A percentile compares a stretch with the other conserved stretches of the same genome.
Conservation (phyloP, 2,888 invertebrate species). For the Tachina lurida region DNA sequence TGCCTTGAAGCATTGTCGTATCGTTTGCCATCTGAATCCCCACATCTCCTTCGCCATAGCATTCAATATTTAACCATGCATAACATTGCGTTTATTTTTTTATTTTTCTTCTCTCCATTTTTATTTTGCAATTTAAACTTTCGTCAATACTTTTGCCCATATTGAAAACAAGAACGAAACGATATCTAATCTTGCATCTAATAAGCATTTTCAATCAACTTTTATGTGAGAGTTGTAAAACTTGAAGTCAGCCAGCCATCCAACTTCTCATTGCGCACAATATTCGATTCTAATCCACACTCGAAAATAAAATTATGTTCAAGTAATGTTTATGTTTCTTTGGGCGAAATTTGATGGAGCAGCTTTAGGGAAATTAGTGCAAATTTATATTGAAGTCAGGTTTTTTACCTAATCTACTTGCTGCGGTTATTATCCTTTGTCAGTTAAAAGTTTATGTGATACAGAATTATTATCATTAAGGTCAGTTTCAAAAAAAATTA, state of each 20-base stretch:
- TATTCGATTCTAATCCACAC: constrained; percentile 1
- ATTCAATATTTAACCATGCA: constrained; percentile 63
- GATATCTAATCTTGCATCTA: constrained; percentile 82
- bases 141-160: constrained; percentile 49
- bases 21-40: constrained; percentile 45
- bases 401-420: background rate
- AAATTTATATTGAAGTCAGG: background rate
- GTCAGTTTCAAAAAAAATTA: too few species aligned
- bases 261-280: background rate
- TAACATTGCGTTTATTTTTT: constrained; percentile 57
- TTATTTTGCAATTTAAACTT: constrained; percentile 47
- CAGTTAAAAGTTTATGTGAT: too few species aligned
- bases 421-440: too few species aligned
- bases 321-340: background rate
- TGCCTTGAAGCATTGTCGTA: background rate
- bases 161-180: constrained; percentile 66
- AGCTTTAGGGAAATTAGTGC: background rate
- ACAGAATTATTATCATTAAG: too few species aligned
- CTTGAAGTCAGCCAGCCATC: constrained; percentile 75
- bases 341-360: background rate
- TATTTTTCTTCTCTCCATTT: constrained; percentile 30
- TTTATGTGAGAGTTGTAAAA: constrained; percentile 79
- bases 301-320: constrained; percentile 24
- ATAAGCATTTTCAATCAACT: constrained; percentile 82
- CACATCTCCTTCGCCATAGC: constrained; percentile 37